phyloP scores from a whole-genome alignment of 2,888 invertebrate genomes.

The Steinernema scapterisci region DNA sequence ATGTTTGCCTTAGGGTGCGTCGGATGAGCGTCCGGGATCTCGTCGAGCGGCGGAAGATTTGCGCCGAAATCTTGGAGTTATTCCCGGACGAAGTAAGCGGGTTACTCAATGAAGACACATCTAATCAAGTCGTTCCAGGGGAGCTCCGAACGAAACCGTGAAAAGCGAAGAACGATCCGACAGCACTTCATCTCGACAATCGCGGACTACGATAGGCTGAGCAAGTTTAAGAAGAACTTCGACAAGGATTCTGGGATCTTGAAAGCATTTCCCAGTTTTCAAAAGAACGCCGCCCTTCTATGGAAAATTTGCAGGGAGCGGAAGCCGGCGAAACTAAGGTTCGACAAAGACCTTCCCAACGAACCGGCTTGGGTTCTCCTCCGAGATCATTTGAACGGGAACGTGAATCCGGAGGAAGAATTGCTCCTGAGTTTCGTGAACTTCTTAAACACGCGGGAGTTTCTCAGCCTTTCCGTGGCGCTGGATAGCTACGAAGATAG shows the following conservation, averaged over 20 bases:
- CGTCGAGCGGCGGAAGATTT: background rate
- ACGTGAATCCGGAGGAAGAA: background rate
- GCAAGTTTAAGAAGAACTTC: background rate
- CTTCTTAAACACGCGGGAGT: background rate
- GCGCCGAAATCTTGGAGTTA: background rate
- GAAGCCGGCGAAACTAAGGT: background rate
- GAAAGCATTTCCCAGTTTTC: background rate
- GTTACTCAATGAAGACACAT: background rate
- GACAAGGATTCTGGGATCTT: background rate
- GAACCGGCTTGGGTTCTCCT: slow-evolving; percentile 16
- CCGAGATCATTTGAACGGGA: background rate
- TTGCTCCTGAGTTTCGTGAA: background rate
- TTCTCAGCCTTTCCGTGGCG: background rate
- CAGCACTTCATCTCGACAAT: background rate
- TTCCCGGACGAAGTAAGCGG: background rate
- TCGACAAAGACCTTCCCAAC: background rate
- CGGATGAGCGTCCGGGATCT: background rate
- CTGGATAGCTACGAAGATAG: slow-evolving; percentile 3
- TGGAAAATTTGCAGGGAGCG: background rate
- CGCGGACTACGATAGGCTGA: background rate
- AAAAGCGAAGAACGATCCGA: background rate
- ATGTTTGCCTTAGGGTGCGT: background rate
- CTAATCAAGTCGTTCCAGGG: background rate
- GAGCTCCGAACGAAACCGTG: background rate
- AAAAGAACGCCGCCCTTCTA: background rate